These are phyloP conservation scores for Sussaba pulchella DNA, from an alignment of 2,888 invertebrate genomes.

Conservation along the genomic window DNA sequence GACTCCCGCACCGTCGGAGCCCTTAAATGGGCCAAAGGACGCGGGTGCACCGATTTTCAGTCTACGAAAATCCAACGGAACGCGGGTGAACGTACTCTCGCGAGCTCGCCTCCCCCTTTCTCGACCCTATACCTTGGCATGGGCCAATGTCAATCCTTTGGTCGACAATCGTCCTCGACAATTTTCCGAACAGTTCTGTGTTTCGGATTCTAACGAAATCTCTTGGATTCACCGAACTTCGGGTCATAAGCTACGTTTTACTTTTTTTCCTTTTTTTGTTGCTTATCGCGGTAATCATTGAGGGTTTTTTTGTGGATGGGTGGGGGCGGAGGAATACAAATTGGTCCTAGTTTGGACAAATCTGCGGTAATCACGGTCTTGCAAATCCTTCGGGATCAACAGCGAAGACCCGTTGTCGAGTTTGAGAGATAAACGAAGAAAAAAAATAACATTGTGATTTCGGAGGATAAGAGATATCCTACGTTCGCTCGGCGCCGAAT, in stretches of 20 bases:
- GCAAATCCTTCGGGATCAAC: slow-evolving; percentile 70
- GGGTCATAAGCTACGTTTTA: background rate
- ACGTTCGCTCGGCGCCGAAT: slow-evolving; percentile 47
- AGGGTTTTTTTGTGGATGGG: slow-evolving; percentile 17
- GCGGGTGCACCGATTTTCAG: slow-evolving; percentile 47
- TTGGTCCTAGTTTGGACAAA: slow-evolving; percentile 62
- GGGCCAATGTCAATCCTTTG: slow-evolving; percentile 21
- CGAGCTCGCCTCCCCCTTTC: background rate
- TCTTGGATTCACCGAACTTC: background rate
- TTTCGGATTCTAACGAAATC: background rate
- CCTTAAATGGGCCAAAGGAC: slow-evolving; percentile 63
- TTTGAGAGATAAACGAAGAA: slow-evolving; percentile 1
- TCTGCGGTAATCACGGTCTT: slow-evolving; percentile 69
- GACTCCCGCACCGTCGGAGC: slow-evolving; percentile 41
- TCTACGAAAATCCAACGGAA: slow-evolving; percentile 41
- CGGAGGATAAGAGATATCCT: slow-evolving; percentile 41
- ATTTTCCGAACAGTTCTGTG: background rate
- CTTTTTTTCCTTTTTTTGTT: background rate
- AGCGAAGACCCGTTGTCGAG: slow-evolving; percentile 19
- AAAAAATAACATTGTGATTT: slow-evolving; percentile 23
- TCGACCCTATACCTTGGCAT: background rate
- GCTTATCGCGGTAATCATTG: slow-evolving; percentile 21
- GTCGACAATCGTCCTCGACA: background rate
- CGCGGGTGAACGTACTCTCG: slow-evolving; percentile 12
- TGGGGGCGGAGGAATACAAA: slow-evolving; percentile 41